A percentile compares a stretch with the other conserved stretches of the same genome.
Evolutionary conservation across 1,140 invertebrate species (phyloP).

Genomic region (Parapsyche elsis): DNA sequence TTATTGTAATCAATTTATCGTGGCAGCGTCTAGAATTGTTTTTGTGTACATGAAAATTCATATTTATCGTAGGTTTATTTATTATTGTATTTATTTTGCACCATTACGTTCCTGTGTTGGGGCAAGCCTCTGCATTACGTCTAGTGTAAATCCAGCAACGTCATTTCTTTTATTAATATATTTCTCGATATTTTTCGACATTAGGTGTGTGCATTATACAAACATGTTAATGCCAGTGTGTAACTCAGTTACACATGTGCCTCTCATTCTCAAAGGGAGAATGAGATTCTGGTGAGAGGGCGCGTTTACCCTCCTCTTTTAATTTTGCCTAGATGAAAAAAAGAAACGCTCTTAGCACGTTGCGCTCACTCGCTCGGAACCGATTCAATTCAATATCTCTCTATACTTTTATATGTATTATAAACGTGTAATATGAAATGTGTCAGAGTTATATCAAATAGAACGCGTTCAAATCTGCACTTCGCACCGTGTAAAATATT

Average conservation of each 20-base stretch:
- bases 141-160: slow-evolving; percentile 54
- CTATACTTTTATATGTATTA: too few relatives aligned
- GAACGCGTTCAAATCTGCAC: too few relatives aligned
- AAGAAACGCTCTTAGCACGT: too few relatives aligned
- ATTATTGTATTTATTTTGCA: not conserved
- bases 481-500: slow-evolving; percentile 43
- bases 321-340: not conserved
- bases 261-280: not conserved
- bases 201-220: slow-evolving; percentile 49
- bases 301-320: not conserved
- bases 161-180: slow-evolving; percentile 57
- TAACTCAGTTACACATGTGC: slow-evolving; percentile 43
- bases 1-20: not conserved
- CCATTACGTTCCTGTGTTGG: slow-evolving; percentile 34
- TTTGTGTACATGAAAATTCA: too few relatives aligned
- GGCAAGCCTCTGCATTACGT: slow-evolving; percentile 45
- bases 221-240: slow-evolving; percentile 44
- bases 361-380: too few relatives aligned
- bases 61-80: slow-evolving; percentile 9
- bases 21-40: not conserved
- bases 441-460: too few relatives aligned
- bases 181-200: slow-evolving; percentile 52
- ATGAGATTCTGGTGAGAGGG: not conserved
- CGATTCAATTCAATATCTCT: too few relatives aligned
- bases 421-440: too few relatives aligned